These are phyloP conservation scores for Trididemnum miniatum DNA, from an alignment of 23 tunicate genomes.

Conservation along the genomic window DNA sequence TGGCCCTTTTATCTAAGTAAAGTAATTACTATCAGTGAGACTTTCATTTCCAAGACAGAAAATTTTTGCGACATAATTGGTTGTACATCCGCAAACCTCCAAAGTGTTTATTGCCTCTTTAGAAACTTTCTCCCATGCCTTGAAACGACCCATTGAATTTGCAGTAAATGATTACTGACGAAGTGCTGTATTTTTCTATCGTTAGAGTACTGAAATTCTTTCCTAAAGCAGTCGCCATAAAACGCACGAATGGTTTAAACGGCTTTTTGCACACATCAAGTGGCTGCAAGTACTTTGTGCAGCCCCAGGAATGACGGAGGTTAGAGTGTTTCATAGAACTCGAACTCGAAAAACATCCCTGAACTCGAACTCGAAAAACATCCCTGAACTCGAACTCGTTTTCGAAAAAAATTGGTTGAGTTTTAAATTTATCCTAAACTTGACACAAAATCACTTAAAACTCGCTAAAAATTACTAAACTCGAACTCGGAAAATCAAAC, in stretches of 20 bases:
- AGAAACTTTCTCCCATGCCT: slow-evolving; percentile 35
- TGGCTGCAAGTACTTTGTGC: slow-evolving; percentile 38
- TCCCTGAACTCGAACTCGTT: too few relatives aligned
- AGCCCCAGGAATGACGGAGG: slow-evolving; percentile 36
- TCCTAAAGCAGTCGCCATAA: background rate
- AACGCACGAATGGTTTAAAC: slow-evolving; percentile 19
- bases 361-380: too few relatives aligned
- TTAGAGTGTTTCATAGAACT: slow-evolving; percentile 20
- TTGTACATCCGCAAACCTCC: slow-evolving; percentile 8
- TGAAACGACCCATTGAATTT: slow-evolving; percentile 30
- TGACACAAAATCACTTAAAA: too few relatives aligned
- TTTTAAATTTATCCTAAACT: background rate
- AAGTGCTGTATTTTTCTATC: background rate
- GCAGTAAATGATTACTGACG: background rate
- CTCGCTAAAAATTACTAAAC: too few relatives aligned
- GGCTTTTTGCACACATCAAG: slow-evolving; percentile 45
- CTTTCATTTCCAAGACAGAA: too few relatives aligned
- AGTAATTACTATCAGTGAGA: too few relatives aligned
- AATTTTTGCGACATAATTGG: background rate
- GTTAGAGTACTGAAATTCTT: slow-evolving; percentile 14
- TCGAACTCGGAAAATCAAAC: too few relatives aligned
- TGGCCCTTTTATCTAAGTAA: too few relatives aligned
- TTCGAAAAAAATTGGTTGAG: too few relatives aligned
- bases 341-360: too few relatives aligned
- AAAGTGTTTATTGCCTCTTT: background rate